These are phyloP conservation scores for Machaerirhynchus nigripectus DNA, from an alignment of 2,113 vertebrate species.

Conservation along the genomic window DNA sequence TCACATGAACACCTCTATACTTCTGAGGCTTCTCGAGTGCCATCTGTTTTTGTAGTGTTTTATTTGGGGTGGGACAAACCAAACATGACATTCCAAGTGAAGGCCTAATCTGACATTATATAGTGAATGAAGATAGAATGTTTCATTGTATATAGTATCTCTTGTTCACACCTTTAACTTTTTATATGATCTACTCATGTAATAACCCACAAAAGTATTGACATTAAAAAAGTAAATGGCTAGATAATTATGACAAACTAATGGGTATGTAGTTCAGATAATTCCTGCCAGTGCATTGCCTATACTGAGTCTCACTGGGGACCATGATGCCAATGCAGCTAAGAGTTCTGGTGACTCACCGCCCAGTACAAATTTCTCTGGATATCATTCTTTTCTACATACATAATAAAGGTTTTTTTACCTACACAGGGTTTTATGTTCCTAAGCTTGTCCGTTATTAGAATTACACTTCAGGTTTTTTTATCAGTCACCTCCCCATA, in stretches of 20 bases:
- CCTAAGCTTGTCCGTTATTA: background rate
- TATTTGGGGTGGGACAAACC: background rate
- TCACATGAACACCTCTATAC: background rate
- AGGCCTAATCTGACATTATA: background rate
- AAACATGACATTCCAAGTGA: background rate
- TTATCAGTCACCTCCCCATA: background rate
- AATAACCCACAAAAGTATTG: background rate
- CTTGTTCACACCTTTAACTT: background rate
- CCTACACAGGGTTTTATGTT: background rate
- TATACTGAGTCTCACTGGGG: background rate
- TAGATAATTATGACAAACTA: background rate
- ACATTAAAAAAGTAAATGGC: background rate
- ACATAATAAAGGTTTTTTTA: background rate
- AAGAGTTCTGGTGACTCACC: background rate
- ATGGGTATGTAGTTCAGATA: background rate
- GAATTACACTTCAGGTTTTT: background rate
- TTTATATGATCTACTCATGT: background rate
- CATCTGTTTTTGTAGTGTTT: background rate
- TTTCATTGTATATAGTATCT: background rate
- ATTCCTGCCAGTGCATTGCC: background rate
- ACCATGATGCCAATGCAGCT: background rate
- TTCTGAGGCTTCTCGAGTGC: background rate
- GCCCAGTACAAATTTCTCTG: background rate
- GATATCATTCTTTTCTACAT: background rate
- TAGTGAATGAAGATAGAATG: background rate